These are phyloP conservation scores for Asbolus verrucosus DNA, from an alignment of 1,140 invertebrate genomes.

Conservation along the genomic window DNA sequence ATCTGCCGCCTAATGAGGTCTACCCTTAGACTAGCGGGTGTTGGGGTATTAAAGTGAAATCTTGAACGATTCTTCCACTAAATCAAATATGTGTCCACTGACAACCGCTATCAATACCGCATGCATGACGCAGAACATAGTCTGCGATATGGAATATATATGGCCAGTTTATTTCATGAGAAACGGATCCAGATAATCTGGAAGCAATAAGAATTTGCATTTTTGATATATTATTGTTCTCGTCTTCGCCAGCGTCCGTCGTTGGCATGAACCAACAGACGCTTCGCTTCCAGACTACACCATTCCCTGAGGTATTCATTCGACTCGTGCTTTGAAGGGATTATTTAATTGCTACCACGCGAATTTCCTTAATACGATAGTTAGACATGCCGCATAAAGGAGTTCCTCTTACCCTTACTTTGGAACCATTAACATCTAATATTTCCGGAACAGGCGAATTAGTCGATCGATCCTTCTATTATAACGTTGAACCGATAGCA, in stretches of 20 bases:
- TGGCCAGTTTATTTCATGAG: slow-evolving; percentile 55
- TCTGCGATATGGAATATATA: slow-evolving; percentile 54
- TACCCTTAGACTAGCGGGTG: neutral
- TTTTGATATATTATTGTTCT: slow-evolving; percentile 39
- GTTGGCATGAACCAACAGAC: slow-evolving; percentile 20
- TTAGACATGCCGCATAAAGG: slow-evolving; percentile 60
- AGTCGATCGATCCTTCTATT: slow-evolving; percentile 56
- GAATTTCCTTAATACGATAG: slow-evolving; percentile 63
- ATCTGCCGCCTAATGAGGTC: slow-evolving; percentile 15
- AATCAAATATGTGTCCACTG: slow-evolving; percentile 24
- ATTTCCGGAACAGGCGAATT: slow-evolving; percentile 55
- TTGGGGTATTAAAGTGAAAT: neutral
- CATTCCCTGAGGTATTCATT: slow-evolving; percentile 60
- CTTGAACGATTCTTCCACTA: slow-evolving; percentile 17
- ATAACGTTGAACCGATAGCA: slow-evolving; percentile 41
- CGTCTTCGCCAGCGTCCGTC: neutral
- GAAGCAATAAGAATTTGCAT: slow-evolving; percentile 43
- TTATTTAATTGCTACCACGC: slow-evolving; percentile 62
- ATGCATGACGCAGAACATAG: slow-evolving; percentile 44
- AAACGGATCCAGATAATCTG: slow-evolving; percentile 52
- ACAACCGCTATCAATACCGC: slow-evolving; percentile 38
- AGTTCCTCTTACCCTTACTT: slow-evolving; percentile 61
- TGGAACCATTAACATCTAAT: slow-evolving; percentile 60
- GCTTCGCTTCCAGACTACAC: slow-evolving; percentile 35
- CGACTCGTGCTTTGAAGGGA: slow-evolving; percentile 62